Base-by-base conservation (phyloP, 1,140 invertebrate genomes). In the Drosophila prosaltans region DNA sequence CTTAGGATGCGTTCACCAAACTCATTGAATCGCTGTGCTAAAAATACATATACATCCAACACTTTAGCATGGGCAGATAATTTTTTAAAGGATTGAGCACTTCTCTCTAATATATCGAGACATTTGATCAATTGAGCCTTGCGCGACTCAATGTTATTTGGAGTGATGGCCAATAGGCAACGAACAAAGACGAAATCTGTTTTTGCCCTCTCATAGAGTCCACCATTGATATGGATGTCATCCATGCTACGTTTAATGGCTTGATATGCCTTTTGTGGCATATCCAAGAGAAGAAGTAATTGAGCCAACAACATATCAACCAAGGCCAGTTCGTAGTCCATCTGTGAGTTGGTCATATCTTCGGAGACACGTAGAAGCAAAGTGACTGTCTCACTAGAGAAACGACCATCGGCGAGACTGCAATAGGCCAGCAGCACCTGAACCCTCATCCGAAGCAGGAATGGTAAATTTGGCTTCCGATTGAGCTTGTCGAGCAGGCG, bases 291-390 rank as follows among this genome's bases (percentile, higher is more conserved):
- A 16, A 97, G 92, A 93, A 97, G 92, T 0, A 94, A 93, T 83
- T 96, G 95, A 0, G 96, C 96, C 51, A 97, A 94, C 78, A 97
- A 94, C 92, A 97, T 94, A 79, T 96, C 95, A n/a, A 96, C 94
- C 24, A 97, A 84, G 1, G 96, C 95, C 58, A 94, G 93, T 64
- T 96, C 94, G 81, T 96, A 96, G 64, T 96, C 95, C 74, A 97
- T 93, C 92, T 97, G 95, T 79, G 96, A 95, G 16, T 94, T 93
- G 41, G 94, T 94, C 9, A 96, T 95, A 55, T 96, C 92, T 28
- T 95, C 94, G 11, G 97, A 92, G 51, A 96, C 96, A 65, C 95
- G 94, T 67, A 96, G 95, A 11, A 97, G 91, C 21, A 95, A 90
- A 61, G 93, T 93, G 0, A 95, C 92, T 72, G 94, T 94, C 43